Base-by-base conservation (phyloP, 2,113 vertebrate species). In the Carassius carassius region DNA sequence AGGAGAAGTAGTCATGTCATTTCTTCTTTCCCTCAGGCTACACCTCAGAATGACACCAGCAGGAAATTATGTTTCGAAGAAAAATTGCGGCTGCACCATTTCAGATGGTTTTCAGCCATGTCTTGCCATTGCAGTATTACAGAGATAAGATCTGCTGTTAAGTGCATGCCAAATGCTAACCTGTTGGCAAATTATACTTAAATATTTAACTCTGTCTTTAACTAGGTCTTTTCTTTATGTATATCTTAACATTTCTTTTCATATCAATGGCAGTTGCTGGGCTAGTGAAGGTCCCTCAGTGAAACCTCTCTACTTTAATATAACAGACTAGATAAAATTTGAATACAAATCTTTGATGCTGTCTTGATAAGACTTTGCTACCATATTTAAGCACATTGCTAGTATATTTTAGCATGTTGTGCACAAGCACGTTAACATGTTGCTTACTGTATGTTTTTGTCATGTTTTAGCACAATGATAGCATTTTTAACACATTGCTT, bases 1-100 rank as follows among this genome's bases (percentile, higher is more conserved):
- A 37, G 21, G 65, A 69, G 65, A 79, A 25, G 63, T 6, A 41
- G 83, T 70, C 49, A 1, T 79, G 65, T 81, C 78, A 74, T 32
- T 81, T 80, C 58, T 60, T 62, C 84, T 73, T 74, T 85, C 79
- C 79, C 44, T 69, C 56, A 51, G 78, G 77, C 65, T 37, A 73
- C 78, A 75, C 77, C 84, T 78, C 77, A 44, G 67, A 81, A 73
- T 73, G 77, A 81, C 82, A 84, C 63, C 63, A 84, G 82, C 82
- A 79, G 70, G 69, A 80, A 73, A 81, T 69, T 54, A 84, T 63
- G 77, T 29, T 77, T 77, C 62, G 67, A 86, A 44, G 70, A 72
- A 67, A 60, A 80, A 73, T 82, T 85, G 83, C 72, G 44, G 70
- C 23, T 70, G 49, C 6, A 19, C 35, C 76, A 79, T 72, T 79